Conservation (phyloP, 2,797 vertebrate species). For the Acanthopagrus latus region DNA sequence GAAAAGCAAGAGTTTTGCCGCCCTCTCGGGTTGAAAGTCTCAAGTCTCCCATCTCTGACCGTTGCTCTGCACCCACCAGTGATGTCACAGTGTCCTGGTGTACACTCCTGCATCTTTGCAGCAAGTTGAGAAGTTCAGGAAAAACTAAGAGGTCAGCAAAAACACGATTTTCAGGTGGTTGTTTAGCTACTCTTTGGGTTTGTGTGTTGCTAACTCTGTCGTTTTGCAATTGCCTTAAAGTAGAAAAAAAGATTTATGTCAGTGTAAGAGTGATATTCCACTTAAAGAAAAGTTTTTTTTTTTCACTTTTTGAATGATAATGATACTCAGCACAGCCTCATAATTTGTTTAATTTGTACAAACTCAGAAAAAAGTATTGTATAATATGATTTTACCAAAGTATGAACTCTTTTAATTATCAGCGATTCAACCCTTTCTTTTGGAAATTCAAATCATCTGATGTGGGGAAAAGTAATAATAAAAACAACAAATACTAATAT, state of each 20-base stretch:
- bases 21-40: conserved; percentile 23
- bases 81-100: conserved; percentile 19
- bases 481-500: no score
- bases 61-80: conserved; percentile 3
- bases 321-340: conserved; percentile 1
- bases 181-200: conserved; percentile 25
- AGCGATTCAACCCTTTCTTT: not conserved
- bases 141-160: not conserved
- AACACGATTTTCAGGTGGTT: not conserved
- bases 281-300: not conserved
- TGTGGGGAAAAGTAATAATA: not conserved
- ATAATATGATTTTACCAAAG: not conserved
- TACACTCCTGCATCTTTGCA: conserved; percentile 1
- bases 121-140: not conserved
- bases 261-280: conserved; percentile 26
- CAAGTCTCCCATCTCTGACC: not conserved
- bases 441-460: not conserved
- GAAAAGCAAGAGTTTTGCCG: not conserved
- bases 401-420: not conserved
- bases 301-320: not conserved
- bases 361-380: not conserved
- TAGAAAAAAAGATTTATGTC: conserved; percentile 16
- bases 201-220: conserved; percentile 38
- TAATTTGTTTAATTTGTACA: not conserved
- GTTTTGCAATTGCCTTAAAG: conserved; percentile 24